Base-by-base conservation (phyloP, 1,140 invertebrate species). In the Cecropterus lyciades region DNA sequence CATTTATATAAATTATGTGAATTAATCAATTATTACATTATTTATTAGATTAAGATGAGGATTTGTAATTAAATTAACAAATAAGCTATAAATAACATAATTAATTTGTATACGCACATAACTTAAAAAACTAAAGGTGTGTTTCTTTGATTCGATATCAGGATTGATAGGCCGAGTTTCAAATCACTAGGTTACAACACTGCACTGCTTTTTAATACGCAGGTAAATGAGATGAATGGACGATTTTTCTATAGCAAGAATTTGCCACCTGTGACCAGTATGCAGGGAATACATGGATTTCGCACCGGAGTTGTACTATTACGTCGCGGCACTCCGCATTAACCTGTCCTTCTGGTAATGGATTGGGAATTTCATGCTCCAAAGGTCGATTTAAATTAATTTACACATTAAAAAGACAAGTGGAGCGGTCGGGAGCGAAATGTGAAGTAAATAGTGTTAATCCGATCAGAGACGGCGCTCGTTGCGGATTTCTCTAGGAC, bases 321-420 rank as follows among this genome's bases (percentile, higher is more conserved):
- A 68, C 75, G 57, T 33, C 46, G 52, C 40, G 67, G 43, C 30
- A 67, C 51, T 17, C 51, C 76, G 76, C 82, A 86, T 87, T 87
- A 89, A 87, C 73, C 84, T 89, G 87, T 89, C 85, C 65, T 43
- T 55, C 59, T 48, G 16, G 76, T 89, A 89, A 89, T 91, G 85
- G 75, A 88, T 87, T 84, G 80, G 79, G 88, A 84, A 89, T 91
- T 89, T 87, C 79, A 84, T 76, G 81, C 79, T 77, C 69, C 78
- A 84, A 86, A 87, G 80, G 82, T 85, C 79, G 82, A 80, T 87
- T 82, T 83, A 84, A 91, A 89, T 89, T 91, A 91, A 89, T 89
- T 89, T 88, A 86, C 73, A 88, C 84, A 86, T 86, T 88, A 85
- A 84, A 84, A 84, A 83, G 76, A 84, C 75, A 83, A 87, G 81